Conservation (phyloP, 2,888 invertebrate species). For the Stomorhina lunata region DNA sequence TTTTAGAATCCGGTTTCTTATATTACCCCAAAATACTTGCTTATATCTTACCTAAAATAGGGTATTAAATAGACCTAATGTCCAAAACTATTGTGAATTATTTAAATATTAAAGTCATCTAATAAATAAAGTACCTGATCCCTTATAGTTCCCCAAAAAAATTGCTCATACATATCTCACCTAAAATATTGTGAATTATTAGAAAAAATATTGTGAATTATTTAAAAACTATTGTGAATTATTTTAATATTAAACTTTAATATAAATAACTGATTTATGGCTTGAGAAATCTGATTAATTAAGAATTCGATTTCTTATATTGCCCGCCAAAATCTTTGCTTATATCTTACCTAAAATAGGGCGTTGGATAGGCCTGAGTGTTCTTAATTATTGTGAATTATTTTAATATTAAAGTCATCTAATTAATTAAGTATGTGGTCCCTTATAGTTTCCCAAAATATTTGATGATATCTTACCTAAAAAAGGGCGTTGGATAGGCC, state of each 20-base stretch:
- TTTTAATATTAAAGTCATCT: no score
- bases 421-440: no score
- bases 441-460: no score
- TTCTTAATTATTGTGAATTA: conserved; percentile 69
- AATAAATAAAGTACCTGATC: no score
- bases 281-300: neutral
- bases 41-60: conserved; percentile 83
- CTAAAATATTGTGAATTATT: conserved; percentile 86
- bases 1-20: neutral
- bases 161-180: conserved; percentile 82
- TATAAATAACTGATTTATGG: no score
- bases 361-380: conserved; percentile 88
- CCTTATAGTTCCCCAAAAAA: no score
- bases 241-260: no score
- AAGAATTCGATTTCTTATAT: neutral
- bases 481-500: conserved; percentile 86
- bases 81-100: conserved; percentile 68
- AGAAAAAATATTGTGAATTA: conserved; percentile 83
- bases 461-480: conserved; percentile 83
- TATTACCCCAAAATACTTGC: conserved; percentile 74
- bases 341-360: conserved; percentile 84
- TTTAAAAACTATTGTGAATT: no score
- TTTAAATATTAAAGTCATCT: no score
- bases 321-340: conserved; percentile 74
- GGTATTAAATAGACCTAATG: conserved; percentile 89